A percentile compares a stretch with the other conserved stretches of the same genome.
Evolutionary conservation across 2,888 invertebrate genomes (phyloP).

Genomic region (Zaprionus obscuricornis): DNA sequence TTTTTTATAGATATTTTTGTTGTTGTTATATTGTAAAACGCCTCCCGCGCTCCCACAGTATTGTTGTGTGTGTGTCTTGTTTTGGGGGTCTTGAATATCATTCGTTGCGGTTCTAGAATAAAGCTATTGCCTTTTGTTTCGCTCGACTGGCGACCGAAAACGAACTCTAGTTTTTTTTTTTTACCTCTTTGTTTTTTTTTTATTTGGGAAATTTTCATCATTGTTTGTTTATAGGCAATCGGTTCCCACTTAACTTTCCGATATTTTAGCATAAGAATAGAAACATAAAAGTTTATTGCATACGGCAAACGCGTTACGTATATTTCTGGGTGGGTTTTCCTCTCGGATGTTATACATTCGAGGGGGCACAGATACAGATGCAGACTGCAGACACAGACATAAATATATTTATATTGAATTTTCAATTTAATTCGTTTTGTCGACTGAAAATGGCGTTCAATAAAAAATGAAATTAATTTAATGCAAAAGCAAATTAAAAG

Average conservation of each 20-base stretch:
- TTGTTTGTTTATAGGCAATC: slow-evolving; percentile 70
- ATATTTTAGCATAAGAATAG: slow-evolving; percentile 71
- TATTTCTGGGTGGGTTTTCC: slow-evolving; percentile 54
- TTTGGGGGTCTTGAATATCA: slow-evolving; percentile 21
- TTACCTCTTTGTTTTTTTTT: no score
- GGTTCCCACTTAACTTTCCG: slow-evolving; percentile 24
- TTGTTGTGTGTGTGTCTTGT: slow-evolving; percentile 23
- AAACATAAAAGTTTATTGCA: slow-evolving; percentile 61
- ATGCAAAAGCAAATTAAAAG: slow-evolving; percentile 50
- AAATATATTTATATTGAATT: no score
- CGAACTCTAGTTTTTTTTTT: slow-evolving; percentile 29
- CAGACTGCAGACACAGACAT: no score
- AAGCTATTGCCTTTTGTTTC: slow-evolving; percentile 70
- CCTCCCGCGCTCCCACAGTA: slow-evolving; percentile 74
- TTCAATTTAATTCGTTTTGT: slow-evolving; percentile 13
- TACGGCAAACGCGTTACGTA: no score
- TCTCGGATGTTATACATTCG: no score
- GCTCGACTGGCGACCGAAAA: slow-evolving; percentile 47
- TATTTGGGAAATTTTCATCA: slow-evolving; percentile 54
- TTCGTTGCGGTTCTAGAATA: slow-evolving; percentile 63
- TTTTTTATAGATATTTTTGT: slow-evolving; percentile 10
- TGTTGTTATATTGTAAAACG: slow-evolving; percentile 50
- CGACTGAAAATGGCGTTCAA: slow-evolving; percentile 24
- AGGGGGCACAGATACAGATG: no score
- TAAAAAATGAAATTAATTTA: slow-evolving; percentile 61